These are phyloP conservation scores for Pterocles gutturalis DNA, from an alignment of 2,113 vertebrate species.

Conservation along the genomic window DNA sequence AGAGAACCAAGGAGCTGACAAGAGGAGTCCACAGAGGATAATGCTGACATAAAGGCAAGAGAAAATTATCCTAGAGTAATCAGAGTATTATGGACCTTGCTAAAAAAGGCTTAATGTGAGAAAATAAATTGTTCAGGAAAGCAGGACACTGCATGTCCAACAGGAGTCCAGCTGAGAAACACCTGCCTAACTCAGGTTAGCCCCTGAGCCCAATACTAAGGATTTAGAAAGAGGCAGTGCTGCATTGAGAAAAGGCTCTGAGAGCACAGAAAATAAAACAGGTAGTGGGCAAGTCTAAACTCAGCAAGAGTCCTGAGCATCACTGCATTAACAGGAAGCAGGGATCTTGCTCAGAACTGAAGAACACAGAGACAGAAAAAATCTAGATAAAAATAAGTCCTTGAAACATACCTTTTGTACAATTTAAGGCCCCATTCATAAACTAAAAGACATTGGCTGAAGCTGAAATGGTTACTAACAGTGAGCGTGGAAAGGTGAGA, in stretches of 20 bases:
- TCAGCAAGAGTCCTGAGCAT: neutral
- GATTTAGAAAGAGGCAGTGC: neutral
- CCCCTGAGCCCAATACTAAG: neutral
- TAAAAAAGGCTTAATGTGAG: neutral
- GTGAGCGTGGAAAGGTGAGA: conserved; percentile 14
- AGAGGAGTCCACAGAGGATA: neutral
- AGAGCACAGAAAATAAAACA: neutral
- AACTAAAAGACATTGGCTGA: conserved; percentile 47
- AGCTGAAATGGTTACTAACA: neutral
- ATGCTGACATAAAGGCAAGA: neutral
- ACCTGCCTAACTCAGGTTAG: neutral
- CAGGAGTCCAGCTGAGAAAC: neutral
- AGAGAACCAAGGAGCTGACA: neutral
- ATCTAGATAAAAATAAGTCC: neutral
- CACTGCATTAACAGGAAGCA: neutral
- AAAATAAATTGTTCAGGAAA: neutral
- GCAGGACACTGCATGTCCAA: neutral
- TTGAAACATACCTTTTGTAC: conserved; percentile 46
- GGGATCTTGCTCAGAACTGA: neutral
- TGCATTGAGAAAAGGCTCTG: neutral
- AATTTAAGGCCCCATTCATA: conserved; percentile 53
- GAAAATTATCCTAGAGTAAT: neutral
- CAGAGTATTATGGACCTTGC: neutral
- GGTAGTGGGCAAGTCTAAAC: neutral
- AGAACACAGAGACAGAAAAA: neutral